These are phyloP conservation scores for Melanerpes aurifrons DNA, from an alignment of 2,113 vertebrate genomes.

Conservation along the genomic window DNA sequence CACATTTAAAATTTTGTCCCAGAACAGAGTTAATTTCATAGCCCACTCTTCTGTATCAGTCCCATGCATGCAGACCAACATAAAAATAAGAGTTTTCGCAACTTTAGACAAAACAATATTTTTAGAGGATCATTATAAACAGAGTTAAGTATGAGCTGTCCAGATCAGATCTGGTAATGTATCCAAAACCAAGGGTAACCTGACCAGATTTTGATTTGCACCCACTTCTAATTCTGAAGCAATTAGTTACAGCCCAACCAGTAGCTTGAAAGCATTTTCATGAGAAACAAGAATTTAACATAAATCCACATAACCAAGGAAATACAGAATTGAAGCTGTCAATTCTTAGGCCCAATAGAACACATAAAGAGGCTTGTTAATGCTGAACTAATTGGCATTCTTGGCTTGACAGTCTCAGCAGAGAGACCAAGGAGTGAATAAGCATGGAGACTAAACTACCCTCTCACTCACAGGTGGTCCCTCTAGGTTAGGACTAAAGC, in stretches of 20 bases:
- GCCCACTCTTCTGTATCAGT: not conserved
- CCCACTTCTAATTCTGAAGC: conserved; percentile 48
- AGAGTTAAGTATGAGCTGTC: not conserved
- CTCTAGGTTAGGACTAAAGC: conserved; percentile 64
- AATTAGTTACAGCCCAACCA: conserved; percentile 48
- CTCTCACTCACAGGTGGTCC: conserved; percentile 63
- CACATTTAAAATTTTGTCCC: not conserved
- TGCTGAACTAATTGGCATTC: conserved; percentile 74
- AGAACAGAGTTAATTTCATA: not conserved
- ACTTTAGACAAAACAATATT: not conserved
- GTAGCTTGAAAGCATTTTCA: conserved; percentile 60
- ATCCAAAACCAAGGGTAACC: conserved; percentile 4
- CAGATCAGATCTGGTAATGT: not conserved
- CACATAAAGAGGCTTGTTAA: conserved; percentile 72
- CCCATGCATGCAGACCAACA: not conserved
- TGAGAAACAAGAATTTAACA: conserved; percentile 67
- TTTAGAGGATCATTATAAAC: not conserved
- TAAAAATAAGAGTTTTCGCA: not conserved
- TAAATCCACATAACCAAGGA: conserved; percentile 68
- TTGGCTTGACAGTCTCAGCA: conserved; percentile 70
- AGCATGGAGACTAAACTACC: conserved; percentile 70
- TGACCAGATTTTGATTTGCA: conserved; percentile 32
- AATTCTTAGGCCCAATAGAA: conserved; percentile 71
- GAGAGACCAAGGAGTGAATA: conserved; percentile 69
- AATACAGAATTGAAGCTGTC: conserved; percentile 68